Evolutionary conservation across 2,797 vertebrate genomes (phyloP).

Genomic region (Cossypha heuglini): DNA sequence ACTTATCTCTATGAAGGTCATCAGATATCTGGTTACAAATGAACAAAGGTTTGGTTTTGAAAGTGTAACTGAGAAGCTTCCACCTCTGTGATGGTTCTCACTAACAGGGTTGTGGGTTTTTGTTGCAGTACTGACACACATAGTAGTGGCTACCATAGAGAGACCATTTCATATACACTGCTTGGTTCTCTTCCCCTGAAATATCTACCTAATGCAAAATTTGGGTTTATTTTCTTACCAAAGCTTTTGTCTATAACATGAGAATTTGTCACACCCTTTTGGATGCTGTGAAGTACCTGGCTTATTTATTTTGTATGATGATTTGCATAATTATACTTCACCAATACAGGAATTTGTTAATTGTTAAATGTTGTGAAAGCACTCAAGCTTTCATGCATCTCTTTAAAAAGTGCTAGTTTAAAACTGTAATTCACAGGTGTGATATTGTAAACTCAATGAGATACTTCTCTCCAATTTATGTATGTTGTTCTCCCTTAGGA

Average conservation of each 20-base stretch:
- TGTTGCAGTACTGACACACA: neutral
- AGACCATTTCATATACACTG: neutral
- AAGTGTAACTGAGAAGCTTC: neutral
- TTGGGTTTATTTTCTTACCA: neutral
- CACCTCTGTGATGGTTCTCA: neutral
- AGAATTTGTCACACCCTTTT: neutral
- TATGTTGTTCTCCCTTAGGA: neutral
- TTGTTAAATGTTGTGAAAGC: neutral
- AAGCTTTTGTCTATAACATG: neutral
- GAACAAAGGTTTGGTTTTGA: neutral
- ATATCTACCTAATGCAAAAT: neutral
- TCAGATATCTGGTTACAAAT: neutral
- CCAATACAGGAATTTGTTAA: neutral
- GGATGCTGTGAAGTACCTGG: neutral
- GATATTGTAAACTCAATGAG: neutral
- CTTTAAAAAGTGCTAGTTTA: neutral
- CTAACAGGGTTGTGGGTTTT: neutral
- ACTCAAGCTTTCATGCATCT: neutral
- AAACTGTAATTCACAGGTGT: neutral
- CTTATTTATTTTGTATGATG: neutral
- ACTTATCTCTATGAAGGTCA: neutral
- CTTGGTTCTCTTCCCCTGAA: neutral
- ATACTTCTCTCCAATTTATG: neutral
- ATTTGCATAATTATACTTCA: neutral
- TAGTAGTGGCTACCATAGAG: accelerated